Evolutionary conservation across 2,113 vertebrate genomes (phyloP), one percentile per base, ranked within the genome.

Genomic region (Pica pica): DNA sequence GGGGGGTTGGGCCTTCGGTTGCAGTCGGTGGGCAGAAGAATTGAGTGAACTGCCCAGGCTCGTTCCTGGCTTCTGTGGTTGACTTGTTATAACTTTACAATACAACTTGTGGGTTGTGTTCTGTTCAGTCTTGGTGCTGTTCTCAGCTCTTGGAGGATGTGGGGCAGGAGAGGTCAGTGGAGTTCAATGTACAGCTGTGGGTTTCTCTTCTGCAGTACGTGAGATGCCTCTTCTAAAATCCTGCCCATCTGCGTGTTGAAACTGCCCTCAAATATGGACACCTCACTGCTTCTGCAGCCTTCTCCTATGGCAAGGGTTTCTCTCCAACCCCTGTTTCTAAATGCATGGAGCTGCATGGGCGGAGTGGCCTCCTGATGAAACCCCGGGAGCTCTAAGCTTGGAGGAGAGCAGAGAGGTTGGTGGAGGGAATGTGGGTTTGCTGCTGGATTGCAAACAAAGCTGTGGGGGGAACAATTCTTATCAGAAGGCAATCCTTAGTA

Each of bases 181-280:
- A 50, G 47, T 49, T 75, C 1, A 0, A 20, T 10, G 42, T 26
- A 46, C 1, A 4, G 49, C 76, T 56, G 41, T 4, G 2, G 27
- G 35, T 61, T 68, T 89, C 35, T 60, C 24, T 50, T 61, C 60
- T 33, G 27, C 17, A 10, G 35, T 13, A 22, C 0, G 0, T 56
- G 53, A 22, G 6, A 39, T 35, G 33, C 13, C 47, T 61, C 18
- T 39, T 37, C 21, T 33, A 23, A 80, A 67, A 65, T 21, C 73
- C 42, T 39, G 27, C 27, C 42, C 8, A 1, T 31, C 41, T 60
- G 49, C 49, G 16, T 31, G 10, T 4, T n/a, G 53, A 50, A 44
- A 28, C 52, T 60, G 39, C 67, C 41, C 41, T 30, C 6, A 3
- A 11, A 44, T 23, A 37, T 5, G 7, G n/a, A 23, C 28, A 44